These are phyloP conservation scores for Acleris cristana DNA, from an alignment of 2,888 invertebrate species.

Conservation along the genomic window DNA sequence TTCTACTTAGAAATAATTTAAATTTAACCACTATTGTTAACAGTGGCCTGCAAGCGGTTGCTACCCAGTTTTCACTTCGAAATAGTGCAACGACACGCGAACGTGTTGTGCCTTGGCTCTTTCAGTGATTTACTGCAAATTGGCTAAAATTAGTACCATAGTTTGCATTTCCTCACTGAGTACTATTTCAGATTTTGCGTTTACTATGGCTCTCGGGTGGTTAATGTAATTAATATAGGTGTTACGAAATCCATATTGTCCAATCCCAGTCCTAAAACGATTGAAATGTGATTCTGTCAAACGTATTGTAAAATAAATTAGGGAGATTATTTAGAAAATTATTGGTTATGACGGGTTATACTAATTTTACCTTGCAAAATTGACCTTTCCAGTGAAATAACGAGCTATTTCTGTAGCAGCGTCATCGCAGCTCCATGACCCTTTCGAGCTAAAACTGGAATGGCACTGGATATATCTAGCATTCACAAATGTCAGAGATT, in stretches of 20 bases:
- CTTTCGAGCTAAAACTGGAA: constrained; percentile 23
- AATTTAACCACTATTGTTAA: constrained; percentile 1
- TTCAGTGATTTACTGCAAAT: constrained; percentile 63
- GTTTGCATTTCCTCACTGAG: constrained; percentile 12
- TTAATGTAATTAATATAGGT: no score
- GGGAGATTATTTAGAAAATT: no score
- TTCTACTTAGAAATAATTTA: background rate
- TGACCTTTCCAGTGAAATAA: constrained; percentile 18
- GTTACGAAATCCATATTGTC: no score
- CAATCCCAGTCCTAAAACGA: no score
- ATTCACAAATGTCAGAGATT: constrained; percentile 39
- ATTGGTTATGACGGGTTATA: no score
- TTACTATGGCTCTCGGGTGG: background rate
- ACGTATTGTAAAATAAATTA: no score
- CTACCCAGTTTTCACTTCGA: constrained; percentile 18
- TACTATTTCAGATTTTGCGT: background rate
- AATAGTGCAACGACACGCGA: constrained; percentile 27
- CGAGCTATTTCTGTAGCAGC: constrained; percentile 15
- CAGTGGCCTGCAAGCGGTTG: constrained; percentile 12
- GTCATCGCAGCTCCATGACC: constrained; percentile 28
- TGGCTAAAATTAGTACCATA: constrained; percentile 46
- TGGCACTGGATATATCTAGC: constrained; percentile 16
- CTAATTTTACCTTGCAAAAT: background rate
- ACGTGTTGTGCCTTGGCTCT: constrained; percentile 12
- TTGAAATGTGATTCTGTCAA: no score